phyloP scores from a whole-genome alignment of 2,888 invertebrate species.

The Adela reaumurella region DNA sequence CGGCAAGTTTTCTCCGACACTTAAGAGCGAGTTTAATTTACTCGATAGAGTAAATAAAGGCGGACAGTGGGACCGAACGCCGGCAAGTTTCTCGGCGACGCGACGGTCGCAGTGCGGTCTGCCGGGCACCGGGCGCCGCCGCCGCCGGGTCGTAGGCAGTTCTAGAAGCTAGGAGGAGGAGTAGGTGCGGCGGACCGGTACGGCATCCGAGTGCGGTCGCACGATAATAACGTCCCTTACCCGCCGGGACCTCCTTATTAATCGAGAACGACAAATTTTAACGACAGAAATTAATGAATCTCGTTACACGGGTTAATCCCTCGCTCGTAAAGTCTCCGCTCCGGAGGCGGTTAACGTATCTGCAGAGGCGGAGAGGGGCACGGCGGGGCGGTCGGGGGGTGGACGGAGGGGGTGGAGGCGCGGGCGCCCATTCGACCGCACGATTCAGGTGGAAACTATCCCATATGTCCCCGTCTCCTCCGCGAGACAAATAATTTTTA shows the following conservation, averaged over 20 bases:
- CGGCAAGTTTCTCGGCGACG: background rate
- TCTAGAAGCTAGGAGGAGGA: conserved; percentile 1
- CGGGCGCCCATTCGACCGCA: conserved; percentile 4
- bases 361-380: conserved; percentile 16
- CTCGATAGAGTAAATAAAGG: conserved; percentile 58
- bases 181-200: conserved; percentile 22
- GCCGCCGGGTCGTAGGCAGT: conserved; percentile 3
- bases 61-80: conserved; percentile 25
- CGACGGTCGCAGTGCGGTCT: conserved; percentile 19
- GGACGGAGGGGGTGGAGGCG: conserved; percentile 19
- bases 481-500: background rate
- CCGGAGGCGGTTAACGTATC: conserved; percentile 40
- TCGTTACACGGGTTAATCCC: conserved; percentile 59
- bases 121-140: conserved; percentile 9
- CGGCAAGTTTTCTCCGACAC: conserved; percentile 53
- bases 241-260: conserved; percentile 52
- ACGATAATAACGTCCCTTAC: conserved; percentile 49
- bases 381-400: conserved; percentile 19
- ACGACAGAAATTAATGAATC: conserved; percentile 61
- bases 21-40: conserved; percentile 57
- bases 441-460: conserved; percentile 6
- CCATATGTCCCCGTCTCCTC: conserved; percentile 2
- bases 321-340: conserved; percentile 52
- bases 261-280: conserved; percentile 60
- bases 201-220: conserved; percentile 35